A percentile compares a stretch with the other conserved stretches of the same genome.
These are phyloP conservation scores for Hemibagrus wyckioides DNA, from an alignment of 2,113 vertebrate genomes.

Conservation along the genomic window DNA sequence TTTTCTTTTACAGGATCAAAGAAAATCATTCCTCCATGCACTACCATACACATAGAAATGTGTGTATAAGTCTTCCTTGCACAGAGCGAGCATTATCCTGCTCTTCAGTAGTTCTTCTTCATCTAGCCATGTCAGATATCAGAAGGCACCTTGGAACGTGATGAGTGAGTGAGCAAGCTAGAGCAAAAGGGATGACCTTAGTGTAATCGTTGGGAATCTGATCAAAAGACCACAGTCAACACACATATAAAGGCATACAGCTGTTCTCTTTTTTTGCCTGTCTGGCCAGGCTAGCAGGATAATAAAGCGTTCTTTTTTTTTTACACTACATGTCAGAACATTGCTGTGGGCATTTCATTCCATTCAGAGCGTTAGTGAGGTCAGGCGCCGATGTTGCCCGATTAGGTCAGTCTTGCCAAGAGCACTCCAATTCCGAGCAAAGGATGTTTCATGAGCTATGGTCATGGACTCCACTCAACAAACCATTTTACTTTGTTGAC, in stretches of 20 bases:
- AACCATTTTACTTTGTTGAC: conserved; percentile 2
- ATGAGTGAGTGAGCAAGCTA: not conserved
- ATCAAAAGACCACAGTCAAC: conserved; percentile 28
- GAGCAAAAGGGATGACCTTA: conserved; percentile 12
- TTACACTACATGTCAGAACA: conserved; percentile 15
- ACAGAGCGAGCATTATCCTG: not conserved
- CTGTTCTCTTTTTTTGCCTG: conserved; percentile 15
- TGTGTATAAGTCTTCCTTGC: not conserved
- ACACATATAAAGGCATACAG: not conserved
- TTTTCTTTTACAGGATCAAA: conserved; percentile 40
- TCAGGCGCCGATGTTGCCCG: not conserved
- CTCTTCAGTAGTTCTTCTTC: not conserved
- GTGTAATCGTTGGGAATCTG: conserved; percentile 8
- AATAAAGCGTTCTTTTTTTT: conserved; percentile 29
- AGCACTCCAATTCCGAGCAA: conserved; percentile 4
- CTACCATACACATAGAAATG: not conserved
- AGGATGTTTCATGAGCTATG: not conserved
- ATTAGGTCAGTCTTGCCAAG: conserved; percentile 22
- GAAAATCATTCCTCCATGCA: not conserved
- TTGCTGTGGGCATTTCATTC: conserved; percentile 12
- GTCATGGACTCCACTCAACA: conserved; percentile 1
- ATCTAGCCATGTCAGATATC: not conserved
- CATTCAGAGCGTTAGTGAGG: conserved; percentile 26
- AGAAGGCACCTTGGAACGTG: conserved; percentile 16
- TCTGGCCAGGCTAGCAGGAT: conserved; percentile 1